Evolutionary conservation across 2,797 vertebrate species (phyloP).

Genomic region (Mustela erminea): DNA sequence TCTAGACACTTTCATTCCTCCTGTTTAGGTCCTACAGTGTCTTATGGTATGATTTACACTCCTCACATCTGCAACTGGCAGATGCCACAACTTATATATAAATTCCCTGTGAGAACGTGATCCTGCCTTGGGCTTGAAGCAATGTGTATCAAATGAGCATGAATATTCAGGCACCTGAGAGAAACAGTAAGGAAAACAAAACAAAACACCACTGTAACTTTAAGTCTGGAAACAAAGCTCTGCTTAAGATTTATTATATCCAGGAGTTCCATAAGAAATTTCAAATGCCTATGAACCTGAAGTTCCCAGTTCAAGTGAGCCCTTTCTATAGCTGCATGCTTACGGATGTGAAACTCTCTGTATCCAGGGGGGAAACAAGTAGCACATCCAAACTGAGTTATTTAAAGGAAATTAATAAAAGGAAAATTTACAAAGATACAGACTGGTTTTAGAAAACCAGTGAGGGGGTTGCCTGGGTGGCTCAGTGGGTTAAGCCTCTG

Average conservation of each 20-base stretch:
- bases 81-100: neutral
- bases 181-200: neutral
- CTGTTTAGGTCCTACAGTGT: neutral
- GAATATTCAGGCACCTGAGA: neutral
- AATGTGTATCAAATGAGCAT: neutral
- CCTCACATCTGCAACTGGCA: neutral
- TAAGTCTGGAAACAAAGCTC: neutral
- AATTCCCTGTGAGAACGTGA: neutral
- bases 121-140: neutral
- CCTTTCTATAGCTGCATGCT: neutral
- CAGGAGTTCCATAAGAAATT: slow-evolving; percentile 7
- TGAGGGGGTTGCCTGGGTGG: too few species aligned
- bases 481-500: too few species aligned
- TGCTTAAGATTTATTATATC: neutral
- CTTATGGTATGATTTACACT: neutral
- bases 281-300: neutral
- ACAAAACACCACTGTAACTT: neutral
- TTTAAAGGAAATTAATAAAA: neutral
- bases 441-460: neutral
- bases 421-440: neutral
- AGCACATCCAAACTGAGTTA: neutral
- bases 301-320: neutral
- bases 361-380: neutral
- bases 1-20: neutral
- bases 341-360: neutral